Conservation (phyloP, 2,888 invertebrate species). For the Gortyna flavago region DNA sequence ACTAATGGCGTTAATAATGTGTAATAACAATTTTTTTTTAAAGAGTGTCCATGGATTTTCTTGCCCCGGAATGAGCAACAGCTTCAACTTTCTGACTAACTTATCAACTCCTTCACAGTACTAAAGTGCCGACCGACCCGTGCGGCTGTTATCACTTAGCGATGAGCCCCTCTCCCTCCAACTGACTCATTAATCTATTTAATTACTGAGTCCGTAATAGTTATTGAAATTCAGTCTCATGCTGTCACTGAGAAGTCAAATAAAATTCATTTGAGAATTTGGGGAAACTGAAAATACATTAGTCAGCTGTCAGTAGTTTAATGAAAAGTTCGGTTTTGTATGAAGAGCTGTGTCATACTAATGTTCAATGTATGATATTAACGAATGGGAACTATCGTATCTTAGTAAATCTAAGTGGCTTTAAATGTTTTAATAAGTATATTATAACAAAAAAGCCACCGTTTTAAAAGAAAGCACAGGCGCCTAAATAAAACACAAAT, state of each 20-base stretch:
- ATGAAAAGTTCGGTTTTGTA: background rate
- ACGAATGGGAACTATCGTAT: background rate
- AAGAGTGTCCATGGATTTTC: background rate
- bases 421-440: no score
- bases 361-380: background rate
- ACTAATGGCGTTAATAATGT: no score
- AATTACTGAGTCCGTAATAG: background rate
- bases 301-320: no score
- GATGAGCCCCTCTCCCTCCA: no score
- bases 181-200: background rate
- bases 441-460: background rate
- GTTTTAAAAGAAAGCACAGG: background rate
- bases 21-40: no score
- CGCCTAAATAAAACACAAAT: background rate
- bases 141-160: background rate
- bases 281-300: background rate
- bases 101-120: background rate
- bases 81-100: background rate
- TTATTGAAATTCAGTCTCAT: background rate
- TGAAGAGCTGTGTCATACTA: background rate
- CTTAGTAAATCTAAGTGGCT: background rate
- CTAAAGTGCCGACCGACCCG: background rate
- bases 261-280: background rate
- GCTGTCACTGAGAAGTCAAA: background rate
- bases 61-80: background rate